Base-by-base conservation (phyloP, 2,113 vertebrate species). In the Leptocoma aspasia region DNA sequence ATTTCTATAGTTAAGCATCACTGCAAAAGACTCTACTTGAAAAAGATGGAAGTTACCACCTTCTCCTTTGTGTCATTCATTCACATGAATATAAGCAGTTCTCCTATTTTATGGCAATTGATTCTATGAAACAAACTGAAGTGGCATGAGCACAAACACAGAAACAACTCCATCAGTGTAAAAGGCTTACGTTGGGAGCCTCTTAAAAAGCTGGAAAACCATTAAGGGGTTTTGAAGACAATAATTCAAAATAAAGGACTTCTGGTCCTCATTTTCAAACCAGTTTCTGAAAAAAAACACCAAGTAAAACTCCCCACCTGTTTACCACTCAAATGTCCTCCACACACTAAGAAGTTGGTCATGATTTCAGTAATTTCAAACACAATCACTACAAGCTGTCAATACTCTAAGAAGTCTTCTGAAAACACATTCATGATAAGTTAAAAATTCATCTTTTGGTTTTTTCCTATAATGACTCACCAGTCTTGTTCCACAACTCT, bases 401-500 rank as follows among this genome's bases (percentile, higher is more conserved):
- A 83, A 8, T 33, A 69, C 11, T 50, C 13, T 27, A 78, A 37
- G 1, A 16, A 21, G 5, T 49, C 35, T 78, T 83, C 47, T 41
- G 54, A 61, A 81, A 94, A 68, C 9, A 53, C 1, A 16, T 39
- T 63, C 15, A 37, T 11, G 3, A 2, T 18, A 27, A 82, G 9
- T 37, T 54, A 11, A 52, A 5, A 61, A 50, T 9, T 16, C 0
- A 27, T 20, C 18, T 65, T 64, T 27, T 42, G 5, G 0, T 16
- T 91, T 66, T 49, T 60, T 56, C n/a, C 52, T 64, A 26, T 12
- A 75, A 37, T 13, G 27, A 93, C 96, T 98, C 98, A 99, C 99
- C 98, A 47, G 99, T 99, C 98, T 99, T 99, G 96, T 95, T 99
- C 99, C 99, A 99, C 10, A 99, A 90, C 47, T 98, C 96, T 64